Evolutionary conservation across 2,797 vertebrate genomes (phyloP), one percentile per base, ranked within the genome.

Genomic region (Zalophus californianus): DNA sequence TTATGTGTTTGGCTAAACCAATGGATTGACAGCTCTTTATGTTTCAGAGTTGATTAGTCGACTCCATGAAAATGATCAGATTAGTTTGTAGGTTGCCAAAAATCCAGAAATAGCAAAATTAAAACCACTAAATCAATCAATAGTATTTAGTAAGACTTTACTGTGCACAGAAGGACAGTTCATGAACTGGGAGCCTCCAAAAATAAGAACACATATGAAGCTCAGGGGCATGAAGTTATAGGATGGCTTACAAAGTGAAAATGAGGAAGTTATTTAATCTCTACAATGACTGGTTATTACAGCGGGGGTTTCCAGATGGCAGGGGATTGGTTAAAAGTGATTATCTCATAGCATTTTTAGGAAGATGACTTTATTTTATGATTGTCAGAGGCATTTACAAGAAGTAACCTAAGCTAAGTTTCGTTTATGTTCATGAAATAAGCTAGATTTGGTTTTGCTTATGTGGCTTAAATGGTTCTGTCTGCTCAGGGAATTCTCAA

Each of bases 401-500:
- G 52, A 78, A 78, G 78, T 88, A 92, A 88, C 50, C 68, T 56
- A 86, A 66, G 78, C 41, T 48, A 85, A 84, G 78, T 58, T 88
- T 77, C 14, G 3, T 48, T 87, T 77, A 50, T 35, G n/a, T 78
- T 89, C n/a, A 70, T 85, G 70, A 85, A 96, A 93, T 93, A 85
- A 92, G 21, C 78, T 89, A 78, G 52, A 85, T 78, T 60, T 60
- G 50, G 62, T 70, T 92, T 89, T 85, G 70, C 70, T 93, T 93
- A 70, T 6, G 1, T 78, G n/a, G 41, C 27, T 93, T 89, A 90
- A 89, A 68, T 72, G 70, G 21, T 89, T 96, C 77, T 84, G 60
- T 92, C n/a, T 89, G 94, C 38, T 84, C 78, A 60, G 66, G 56
- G 70, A 84, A 89, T 92, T 96, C 90, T 68, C 83, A 29, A 3